Evolutionary conservation across 1,140 invertebrate genomes (phyloP), one percentile per base, ranked within the genome.

Genomic region (Pseudachorutes palmiensis): DNA sequence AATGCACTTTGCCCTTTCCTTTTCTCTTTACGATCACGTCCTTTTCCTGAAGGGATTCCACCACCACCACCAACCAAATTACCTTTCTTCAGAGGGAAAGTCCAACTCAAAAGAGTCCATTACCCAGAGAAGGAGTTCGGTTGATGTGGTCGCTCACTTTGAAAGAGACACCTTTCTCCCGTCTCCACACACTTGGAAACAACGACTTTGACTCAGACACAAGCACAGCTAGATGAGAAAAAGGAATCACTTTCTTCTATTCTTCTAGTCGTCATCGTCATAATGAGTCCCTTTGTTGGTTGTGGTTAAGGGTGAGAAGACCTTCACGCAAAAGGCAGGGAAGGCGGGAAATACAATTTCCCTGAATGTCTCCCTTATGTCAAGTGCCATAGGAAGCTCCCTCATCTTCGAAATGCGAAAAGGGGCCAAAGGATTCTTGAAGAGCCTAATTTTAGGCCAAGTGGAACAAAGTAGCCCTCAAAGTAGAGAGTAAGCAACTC

Each of bases 1-100:
- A 73, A 73, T 70, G 69, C 72, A 73, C 72, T 73, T 69, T 73
- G 64, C 62, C 69, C 69, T 67, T 73, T 73, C 65, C 67, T 68
- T n/a, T 64, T 72, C 65, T 68, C 69, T 69, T 70, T 55, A 55
- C 51, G 51, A 55, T 55, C 51, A 55, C 36, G 36, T 45, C 36
- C 36, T 45, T 45, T 19, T 45, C 36, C 36, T 45, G 36, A 45
- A 45, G 36, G 36, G 36, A 45, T 45, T 45, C n/a, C n/a, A n/a
- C n/a, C n/a, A n/a, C n/a, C 36, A 45, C 36, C 9, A 45, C 36
- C 36, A 45, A 9, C 19, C 9, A 45, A 45, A 45, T 45, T 45
- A 45, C 36, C 36, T 45, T 45, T 45, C 19, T 45, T 45, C 36
- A 12, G 9, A 9, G 9, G 9, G 19, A 45, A 45, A 45, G 36